Conservation (phyloP, 2,797 vertebrate species). For the Lepidocolaptes lacrymiger region DNA sequence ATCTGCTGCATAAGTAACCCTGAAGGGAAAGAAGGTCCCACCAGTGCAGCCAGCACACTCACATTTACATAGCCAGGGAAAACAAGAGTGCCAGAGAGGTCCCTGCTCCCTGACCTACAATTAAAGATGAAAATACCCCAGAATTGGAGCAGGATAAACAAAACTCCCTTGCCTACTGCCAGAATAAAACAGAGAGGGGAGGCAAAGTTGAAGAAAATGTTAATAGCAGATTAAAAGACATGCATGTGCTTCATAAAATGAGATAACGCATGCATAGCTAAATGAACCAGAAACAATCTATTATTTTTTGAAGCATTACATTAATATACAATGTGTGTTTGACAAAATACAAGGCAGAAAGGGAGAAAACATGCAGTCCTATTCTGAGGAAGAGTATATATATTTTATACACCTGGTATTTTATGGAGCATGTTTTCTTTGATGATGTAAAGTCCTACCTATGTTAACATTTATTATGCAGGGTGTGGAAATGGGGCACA, state of each 20-base stretch:
- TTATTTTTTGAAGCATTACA: slow-evolving; percentile 8
- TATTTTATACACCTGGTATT: not conserved
- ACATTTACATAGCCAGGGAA: slow-evolving; percentile 50
- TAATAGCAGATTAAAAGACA: slow-evolving; percentile 51
- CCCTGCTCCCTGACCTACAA: slow-evolving; percentile 30
- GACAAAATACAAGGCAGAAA: slow-evolving; percentile 25
- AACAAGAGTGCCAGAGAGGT: slow-evolving; percentile 6
- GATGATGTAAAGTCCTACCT: slow-evolving; percentile 2
- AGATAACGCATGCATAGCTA: not conserved
- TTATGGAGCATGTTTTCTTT: not conserved
- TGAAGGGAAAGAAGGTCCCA: slow-evolving; percentile 44
- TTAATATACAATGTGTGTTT: not conserved
- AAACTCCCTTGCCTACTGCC: not conserved
- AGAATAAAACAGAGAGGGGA: slow-evolving; percentile 50
- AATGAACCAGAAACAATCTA: slow-evolving; percentile 28
- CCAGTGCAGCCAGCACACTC: not conserved
- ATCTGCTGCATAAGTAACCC: slow-evolving; percentile 71
- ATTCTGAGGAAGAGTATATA: not conserved
- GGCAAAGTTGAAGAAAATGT: slow-evolving; percentile 30
- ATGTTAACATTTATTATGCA: not conserved
- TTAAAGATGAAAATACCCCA: slow-evolving; percentile 50
- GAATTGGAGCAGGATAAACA: slow-evolving; percentile 51
- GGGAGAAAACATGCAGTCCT: slow-evolving; percentile 2
- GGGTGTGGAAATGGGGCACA: not conserved
- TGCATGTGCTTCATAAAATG: not conserved